phyloP scores from a whole-genome alignment of 2,797 vertebrate genomes.

The Malurus splendens region DNA sequence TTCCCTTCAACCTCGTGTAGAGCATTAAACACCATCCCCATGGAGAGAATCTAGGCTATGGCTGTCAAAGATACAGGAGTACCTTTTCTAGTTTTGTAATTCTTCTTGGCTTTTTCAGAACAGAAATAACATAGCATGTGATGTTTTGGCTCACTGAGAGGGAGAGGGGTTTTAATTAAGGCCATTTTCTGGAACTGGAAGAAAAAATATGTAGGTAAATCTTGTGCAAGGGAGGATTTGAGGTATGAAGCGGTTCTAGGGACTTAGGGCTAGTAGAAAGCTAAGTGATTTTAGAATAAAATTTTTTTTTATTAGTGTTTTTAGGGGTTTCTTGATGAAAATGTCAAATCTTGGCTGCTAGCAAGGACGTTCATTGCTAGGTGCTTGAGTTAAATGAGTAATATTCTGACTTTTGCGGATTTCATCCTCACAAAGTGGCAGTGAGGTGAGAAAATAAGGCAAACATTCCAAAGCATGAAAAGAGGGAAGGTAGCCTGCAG shows the following conservation, averaged over 20 bases:
- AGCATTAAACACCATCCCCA: not conserved
- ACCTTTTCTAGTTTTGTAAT: slow-evolving; percentile 9
- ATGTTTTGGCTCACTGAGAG: not conserved
- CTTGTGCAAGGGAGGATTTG: not conserved
- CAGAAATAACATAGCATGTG: not conserved
- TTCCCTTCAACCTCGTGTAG: not conserved
- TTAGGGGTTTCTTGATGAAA: not conserved
- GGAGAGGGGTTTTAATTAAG: not conserved
- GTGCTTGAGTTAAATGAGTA: not conserved
- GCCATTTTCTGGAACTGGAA: not conserved
- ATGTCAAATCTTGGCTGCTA: not conserved
- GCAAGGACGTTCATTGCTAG: not conserved
- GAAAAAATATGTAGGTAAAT: not conserved
- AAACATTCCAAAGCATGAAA: not conserved
- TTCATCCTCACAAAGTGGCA: not conserved
- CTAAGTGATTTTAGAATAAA: not conserved
- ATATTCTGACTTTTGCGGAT: not conserved
- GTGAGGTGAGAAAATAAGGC: not conserved
- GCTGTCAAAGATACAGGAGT: slow-evolving; percentile 16
- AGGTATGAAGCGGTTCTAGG: not conserved
- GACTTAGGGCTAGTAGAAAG: not conserved
- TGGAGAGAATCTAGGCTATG: not conserved
- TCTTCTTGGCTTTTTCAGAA: not conserved
- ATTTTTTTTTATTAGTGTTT: not conserved
- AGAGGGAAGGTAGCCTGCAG: not conserved